phyloP scores from a whole-genome alignment of 2,113 vertebrate species.

The Rhea americana region DNA sequence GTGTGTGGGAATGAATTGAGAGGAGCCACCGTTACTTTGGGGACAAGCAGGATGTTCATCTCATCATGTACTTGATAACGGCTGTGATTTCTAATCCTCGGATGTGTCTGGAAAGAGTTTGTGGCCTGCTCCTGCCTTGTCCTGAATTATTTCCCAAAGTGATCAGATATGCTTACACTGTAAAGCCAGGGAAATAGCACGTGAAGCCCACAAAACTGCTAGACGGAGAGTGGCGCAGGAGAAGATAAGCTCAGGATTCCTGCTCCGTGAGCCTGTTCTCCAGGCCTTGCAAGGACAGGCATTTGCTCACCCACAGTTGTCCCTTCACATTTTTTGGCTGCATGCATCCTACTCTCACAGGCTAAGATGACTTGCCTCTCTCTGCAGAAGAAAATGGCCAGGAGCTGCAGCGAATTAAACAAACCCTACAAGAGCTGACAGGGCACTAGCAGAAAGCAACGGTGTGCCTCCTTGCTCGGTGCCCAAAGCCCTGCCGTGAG shows the following conservation, averaged over 20 bases:
- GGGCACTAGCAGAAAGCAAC: accelerated
- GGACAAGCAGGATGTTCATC: background rate
- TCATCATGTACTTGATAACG: background rate
- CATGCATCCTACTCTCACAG: background rate
- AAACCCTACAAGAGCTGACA: background rate
- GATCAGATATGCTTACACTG: background rate
- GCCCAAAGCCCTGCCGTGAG: background rate
- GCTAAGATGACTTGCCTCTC: background rate
- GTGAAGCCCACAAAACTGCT: background rate
- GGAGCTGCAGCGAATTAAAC: background rate
- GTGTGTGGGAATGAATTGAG: background rate
- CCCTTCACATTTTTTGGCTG: background rate
- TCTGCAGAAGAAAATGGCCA: background rate
- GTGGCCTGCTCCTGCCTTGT: no score
- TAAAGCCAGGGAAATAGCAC: background rate
- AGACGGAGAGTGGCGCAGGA: background rate
- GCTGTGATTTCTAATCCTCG: background rate
- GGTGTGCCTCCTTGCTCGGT: accelerated
- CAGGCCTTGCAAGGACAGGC: no score
- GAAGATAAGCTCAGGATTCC: no score
- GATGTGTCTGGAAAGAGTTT: background rate
- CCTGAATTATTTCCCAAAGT: background rate
- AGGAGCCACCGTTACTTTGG: background rate
- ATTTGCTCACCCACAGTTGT: background rate
- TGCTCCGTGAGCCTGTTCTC: background rate